Evolutionary conservation across 2,797 vertebrate species (phyloP).

Genomic region (Menidia menidia): DNA sequence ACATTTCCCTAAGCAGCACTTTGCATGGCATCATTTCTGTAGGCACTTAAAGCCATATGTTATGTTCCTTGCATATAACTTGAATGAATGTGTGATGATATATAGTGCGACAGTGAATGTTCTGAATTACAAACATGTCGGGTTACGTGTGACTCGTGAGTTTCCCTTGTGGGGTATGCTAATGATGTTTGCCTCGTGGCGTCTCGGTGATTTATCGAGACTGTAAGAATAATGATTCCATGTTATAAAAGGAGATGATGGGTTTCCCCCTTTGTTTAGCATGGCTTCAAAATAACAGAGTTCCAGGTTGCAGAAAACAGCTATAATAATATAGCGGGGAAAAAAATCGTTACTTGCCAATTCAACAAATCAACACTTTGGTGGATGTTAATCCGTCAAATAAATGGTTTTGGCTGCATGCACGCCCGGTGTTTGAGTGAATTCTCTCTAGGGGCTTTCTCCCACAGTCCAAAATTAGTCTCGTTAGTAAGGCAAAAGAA

Average conservation of each 20-base stretch:
- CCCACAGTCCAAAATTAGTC: no score
- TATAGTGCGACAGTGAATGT: neutral
- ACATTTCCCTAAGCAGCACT: neutral
- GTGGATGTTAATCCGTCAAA: no score
- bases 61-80: neutral
- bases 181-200: slow-evolving; percentile 4
- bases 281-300: neutral
- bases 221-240: neutral
- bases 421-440: no score
- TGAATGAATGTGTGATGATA: slow-evolving; percentile 6
- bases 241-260: neutral
- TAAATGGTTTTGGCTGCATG: no score
- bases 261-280: neutral
- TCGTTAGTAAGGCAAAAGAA: no score
- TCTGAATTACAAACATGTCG: slow-evolving; percentile 13
- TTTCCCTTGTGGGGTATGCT: neutral
- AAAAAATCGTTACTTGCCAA: neutral
- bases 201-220: neutral
- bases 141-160: slow-evolving; percentile 6
- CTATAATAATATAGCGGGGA: neutral
- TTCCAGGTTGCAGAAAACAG: neutral
- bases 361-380: neutral
- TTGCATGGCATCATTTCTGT: neutral
- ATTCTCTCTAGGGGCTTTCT: no score
- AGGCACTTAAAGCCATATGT: slow-evolving; percentile 2